Percentiles rank a stretch among this genome's conserved stretches.
These are phyloP conservation scores for Hedya salicella DNA, from an alignment of 2,888 invertebrate genomes.

Conservation along the genomic window DNA sequence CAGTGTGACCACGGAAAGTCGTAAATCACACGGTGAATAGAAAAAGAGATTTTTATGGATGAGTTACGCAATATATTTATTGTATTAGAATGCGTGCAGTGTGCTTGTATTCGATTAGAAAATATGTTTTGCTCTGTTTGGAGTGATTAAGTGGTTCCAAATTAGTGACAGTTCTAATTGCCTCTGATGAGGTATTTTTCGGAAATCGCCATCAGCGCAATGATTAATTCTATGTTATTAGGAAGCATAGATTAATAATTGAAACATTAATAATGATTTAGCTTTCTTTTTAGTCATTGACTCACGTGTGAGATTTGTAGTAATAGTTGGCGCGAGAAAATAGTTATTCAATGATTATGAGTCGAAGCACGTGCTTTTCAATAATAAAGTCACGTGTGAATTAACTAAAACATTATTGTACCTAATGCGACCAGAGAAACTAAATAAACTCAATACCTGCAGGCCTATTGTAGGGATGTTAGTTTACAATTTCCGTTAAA, in stretches of 20 bases:
- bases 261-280: slow-evolving; percentile 26
- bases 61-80: slow-evolving; percentile 65
- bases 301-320: slow-evolving; percentile 36
- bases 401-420: slow-evolving; percentile 24
- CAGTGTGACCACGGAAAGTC: slow-evolving; percentile 57
- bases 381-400: slow-evolving; percentile 53
- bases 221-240: slow-evolving; percentile 40
- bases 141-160: slow-evolving; percentile 35
- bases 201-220: slow-evolving; percentile 43
- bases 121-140: slow-evolving; percentile 18
- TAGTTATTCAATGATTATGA: slow-evolving; percentile 41
- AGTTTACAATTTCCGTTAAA: not conserved
- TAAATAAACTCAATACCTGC: not conserved
- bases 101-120: slow-evolving; percentile 17
- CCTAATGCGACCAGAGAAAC: slow-evolving; percentile 8
- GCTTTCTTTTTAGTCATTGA: slow-evolving; percentile 44
- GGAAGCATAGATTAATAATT: slow-evolving; percentile 13
- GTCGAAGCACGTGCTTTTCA: slow-evolving; percentile 52
- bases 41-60: slow-evolving; percentile 64
- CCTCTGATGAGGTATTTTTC: slow-evolving; percentile 36
- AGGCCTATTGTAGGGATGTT: not conserved
- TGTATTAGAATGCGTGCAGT: slow-evolving; percentile 51
- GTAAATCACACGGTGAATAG: slow-evolving; percentile 62
- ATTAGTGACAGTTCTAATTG: slow-evolving; percentile 27
- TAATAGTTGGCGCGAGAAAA: slow-evolving; percentile 26